These are phyloP conservation scores for Grantiella picta DNA, from an alignment of 2,113 vertebrate species.

Conservation along the genomic window DNA sequence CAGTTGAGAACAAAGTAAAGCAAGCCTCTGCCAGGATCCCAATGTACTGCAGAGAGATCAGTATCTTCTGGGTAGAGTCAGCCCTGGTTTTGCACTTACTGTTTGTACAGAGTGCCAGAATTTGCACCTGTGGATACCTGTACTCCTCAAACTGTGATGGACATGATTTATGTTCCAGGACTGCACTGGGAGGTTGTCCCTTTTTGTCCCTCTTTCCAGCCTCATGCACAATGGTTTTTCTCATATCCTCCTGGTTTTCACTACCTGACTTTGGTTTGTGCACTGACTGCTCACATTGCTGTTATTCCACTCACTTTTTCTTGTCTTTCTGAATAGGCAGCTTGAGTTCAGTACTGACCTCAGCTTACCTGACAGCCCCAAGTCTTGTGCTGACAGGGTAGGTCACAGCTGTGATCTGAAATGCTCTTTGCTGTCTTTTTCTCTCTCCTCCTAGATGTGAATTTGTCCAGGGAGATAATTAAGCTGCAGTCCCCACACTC, in stretches of 20 bases:
- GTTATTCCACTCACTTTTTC: background rate
- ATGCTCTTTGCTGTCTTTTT: conserved; percentile 16
- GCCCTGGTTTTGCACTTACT: background rate
- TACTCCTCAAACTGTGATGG: background rate
- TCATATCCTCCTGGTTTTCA: background rate
- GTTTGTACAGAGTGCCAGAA: background rate
- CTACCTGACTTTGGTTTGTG: background rate
- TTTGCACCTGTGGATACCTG: background rate
- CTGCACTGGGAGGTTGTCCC: background rate
- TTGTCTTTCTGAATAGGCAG: background rate
- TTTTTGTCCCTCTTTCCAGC: background rate
- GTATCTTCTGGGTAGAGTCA: background rate
- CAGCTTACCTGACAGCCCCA: background rate
- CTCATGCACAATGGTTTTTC: background rate
- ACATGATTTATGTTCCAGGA: background rate
- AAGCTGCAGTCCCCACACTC: background rate
- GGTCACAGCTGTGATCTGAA: background rate
- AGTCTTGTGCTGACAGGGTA: background rate
- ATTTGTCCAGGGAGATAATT: background rate
- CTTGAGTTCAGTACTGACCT: background rate
- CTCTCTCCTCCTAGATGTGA: background rate
- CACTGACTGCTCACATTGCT: background rate
- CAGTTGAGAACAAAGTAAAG: background rate
- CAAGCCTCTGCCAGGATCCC: background rate
- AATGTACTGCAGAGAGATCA: rapidly evolving